These are phyloP conservation scores for Potorous gilbertii DNA, from an alignment of 2,797 vertebrate genomes.

Conservation along the genomic window DNA sequence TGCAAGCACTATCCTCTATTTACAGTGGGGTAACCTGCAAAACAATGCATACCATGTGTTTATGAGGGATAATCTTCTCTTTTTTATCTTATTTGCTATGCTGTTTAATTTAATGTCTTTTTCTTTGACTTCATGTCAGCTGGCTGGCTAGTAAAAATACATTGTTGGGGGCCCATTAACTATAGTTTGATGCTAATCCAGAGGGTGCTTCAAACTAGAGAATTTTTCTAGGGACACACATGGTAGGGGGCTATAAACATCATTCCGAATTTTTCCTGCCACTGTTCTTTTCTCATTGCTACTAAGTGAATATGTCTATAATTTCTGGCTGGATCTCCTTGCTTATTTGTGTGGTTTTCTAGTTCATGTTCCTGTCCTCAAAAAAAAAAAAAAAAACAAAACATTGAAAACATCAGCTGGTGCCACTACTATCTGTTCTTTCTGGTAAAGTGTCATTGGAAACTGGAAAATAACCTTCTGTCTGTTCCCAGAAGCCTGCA, in stretches of 20 bases:
- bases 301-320: conserved; percentile 12
- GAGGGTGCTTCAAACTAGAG: not conserved
- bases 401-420: conserved; percentile 53
- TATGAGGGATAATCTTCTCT: not conserved
- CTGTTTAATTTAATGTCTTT: not conserved
- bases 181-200: not conserved
- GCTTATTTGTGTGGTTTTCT: conserved; percentile 48
- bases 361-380: conserved; percentile 20
- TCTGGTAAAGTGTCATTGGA: conserved; percentile 28
- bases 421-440: conserved; percentile 40
- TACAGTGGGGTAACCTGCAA: not conserved
- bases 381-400: not conserved
- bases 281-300: conserved; percentile 11
- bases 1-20: not conserved
- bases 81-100: not conserved
- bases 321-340: conserved; percentile 39
- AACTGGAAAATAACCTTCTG: conserved; percentile 29
- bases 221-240: not conserved
- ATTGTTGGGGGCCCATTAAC: not conserved
- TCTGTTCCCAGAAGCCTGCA: not conserved
- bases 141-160: not conserved
- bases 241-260: not conserved
- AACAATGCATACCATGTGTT: not conserved
- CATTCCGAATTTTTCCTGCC: conserved; percentile 30
- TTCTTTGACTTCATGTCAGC: not conserved